Evolutionary conservation across 1,140 invertebrate species (phyloP).

Genomic region (Diorhabda carinulata): DNA sequence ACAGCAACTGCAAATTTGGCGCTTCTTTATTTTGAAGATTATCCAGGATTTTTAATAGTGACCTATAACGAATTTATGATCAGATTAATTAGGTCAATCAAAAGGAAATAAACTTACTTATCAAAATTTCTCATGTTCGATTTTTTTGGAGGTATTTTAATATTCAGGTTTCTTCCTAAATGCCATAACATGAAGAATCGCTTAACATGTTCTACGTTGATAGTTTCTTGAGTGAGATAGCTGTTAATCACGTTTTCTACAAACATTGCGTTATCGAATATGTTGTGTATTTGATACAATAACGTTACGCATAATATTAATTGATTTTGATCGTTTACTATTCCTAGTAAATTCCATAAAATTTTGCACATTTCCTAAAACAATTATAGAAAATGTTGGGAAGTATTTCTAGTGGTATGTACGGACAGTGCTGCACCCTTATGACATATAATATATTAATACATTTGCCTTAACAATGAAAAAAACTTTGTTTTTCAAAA

Average conservation of each 20-base stretch:
- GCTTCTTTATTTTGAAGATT: slow-evolving; percentile 66
- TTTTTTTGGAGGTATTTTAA: slow-evolving; percentile 44
- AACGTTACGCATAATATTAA: slow-evolving; percentile 63
- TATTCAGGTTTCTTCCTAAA: slow-evolving; percentile 65
- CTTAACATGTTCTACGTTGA: slow-evolving; percentile 63
- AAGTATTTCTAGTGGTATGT: too few relatives aligned
- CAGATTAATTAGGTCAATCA: not conserved
- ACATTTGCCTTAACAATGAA: too few relatives aligned
- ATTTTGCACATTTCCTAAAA: slow-evolving; percentile 59
- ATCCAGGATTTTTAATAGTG: slow-evolving; percentile 72
- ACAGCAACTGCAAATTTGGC: slow-evolving; percentile 64
- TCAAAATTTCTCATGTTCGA: slow-evolving; percentile 53
- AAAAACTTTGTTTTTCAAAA: too few relatives aligned
- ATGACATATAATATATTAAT: too few relatives aligned
- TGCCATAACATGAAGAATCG: slow-evolving; percentile 78
- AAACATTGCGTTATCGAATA: slow-evolving; percentile 56
- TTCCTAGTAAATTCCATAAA: slow-evolving; percentile 65
- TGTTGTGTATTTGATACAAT: slow-evolving; percentile 67
- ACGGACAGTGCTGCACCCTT: too few relatives aligned
- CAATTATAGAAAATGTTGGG: slow-evolving; percentile 13
- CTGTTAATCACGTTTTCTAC: slow-evolving; percentile 69
- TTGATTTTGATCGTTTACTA: slow-evolving; percentile 57
- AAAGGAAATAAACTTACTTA: slow-evolving; percentile 45
- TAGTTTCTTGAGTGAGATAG: slow-evolving; percentile 50
- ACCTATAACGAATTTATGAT: slow-evolving; percentile 49